A percentile compares a stretch with the other conserved stretches of the same genome.
Evolutionary conservation across 2,888 invertebrate genomes (phyloP).

Genomic region (Leptinotarsa rubiginosa): DNA sequence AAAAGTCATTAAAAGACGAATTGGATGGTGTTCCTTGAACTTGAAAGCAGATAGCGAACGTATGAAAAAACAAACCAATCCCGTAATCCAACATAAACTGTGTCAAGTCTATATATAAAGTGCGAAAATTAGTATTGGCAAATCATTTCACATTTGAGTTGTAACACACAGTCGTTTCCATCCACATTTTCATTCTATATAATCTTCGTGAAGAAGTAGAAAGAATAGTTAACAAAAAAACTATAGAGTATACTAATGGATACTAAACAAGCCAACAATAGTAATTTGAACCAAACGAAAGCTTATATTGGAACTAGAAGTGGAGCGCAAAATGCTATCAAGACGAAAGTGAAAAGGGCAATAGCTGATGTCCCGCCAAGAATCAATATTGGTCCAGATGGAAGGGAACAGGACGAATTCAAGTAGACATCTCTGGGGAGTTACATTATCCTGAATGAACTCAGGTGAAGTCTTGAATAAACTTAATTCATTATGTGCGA

Average conservation of each 20-base stretch:
- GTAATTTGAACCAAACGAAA: constrained; percentile 1
- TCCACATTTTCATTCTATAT: background rate
- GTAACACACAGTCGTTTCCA: background rate
- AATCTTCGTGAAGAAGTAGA: background rate
- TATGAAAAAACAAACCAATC: background rate
- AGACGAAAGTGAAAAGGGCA: constrained; percentile 27
- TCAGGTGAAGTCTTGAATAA: background rate
- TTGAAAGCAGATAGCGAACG: constrained; percentile 7
- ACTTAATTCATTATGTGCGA: no score
- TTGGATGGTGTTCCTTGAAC: background rate
- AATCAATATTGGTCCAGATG: constrained; percentile 46
- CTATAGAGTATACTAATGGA: background rate
- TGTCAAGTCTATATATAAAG: constrained; percentile 19
- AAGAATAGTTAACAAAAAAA: background rate
- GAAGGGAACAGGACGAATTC: constrained; percentile 46
- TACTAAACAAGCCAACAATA: background rate
- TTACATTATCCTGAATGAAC: background rate
- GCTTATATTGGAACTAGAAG: background rate
- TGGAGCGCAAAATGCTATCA: background rate
- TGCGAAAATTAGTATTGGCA: constrained; percentile 8
- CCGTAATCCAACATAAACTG: background rate
- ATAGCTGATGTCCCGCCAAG: constrained; percentile 43
- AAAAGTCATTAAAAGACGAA: background rate
- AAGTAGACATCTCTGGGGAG: background rate
- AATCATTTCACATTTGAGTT: background rate